Evolutionary conservation across 2,888 invertebrate species (phyloP), one percentile per base, ranked within the genome.

Genomic region (Schizaphis graminum): DNA sequence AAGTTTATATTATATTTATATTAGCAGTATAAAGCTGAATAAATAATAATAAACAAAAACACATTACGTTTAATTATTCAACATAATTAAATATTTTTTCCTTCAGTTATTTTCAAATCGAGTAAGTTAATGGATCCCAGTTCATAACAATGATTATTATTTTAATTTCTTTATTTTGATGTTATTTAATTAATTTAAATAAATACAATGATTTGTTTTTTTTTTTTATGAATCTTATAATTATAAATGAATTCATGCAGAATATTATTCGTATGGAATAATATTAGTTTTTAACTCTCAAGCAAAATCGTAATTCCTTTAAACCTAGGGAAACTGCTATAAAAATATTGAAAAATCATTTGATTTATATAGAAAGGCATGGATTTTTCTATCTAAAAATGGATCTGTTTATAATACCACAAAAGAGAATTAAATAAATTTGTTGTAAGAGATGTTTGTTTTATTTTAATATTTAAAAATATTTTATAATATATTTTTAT

Each of bases 141-240:
- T 77, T 77, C 35, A 77, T 77, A 77, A 77, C 77, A 77, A 77
- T 77, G 77, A 35, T 86, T 16, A 49, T 44, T 26, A 49, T 87
- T 47, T 87, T 49, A 49, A 49, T 87, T 16, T 87, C 49, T 49
- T 49, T 1, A 87, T 49, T 87, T 86, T 86, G n/a, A 28, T 87
- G 87, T 49, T 49, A 21, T 87, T 87, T 53, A 47, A 87, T 87
- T 87, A 87, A 87, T 87, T 77, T 3, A 77, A 35, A 77, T 77
- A 8, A 35, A 77, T 35, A 77, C 21, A 35, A 77, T 77, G 35
- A 77, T 8, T 77, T 21, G 8, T 21, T 77, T 77, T 77, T 67
- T 67, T 67, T 13, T 44, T 16, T 5, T 35, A 77, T 77, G 35
- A 3, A 8, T 77, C 35, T 77, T 8, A 77, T 77, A 77, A 8